Evolutionary conservation across 1,140 invertebrate genomes (phyloP).

Genomic region (Drosophila neocordata): DNA sequence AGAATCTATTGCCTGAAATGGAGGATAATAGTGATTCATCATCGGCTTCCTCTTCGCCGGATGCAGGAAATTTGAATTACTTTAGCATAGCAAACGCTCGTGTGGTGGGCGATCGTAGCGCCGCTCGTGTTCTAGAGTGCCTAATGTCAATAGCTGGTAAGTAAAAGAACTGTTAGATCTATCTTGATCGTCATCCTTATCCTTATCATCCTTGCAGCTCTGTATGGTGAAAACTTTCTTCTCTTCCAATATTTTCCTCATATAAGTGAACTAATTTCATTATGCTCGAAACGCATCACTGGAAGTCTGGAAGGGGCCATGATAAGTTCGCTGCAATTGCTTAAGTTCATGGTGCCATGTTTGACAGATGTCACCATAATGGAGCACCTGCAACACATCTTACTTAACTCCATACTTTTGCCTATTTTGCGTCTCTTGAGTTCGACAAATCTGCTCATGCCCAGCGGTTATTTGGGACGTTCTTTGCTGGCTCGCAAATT

Average conservation of each 20-base stretch:
- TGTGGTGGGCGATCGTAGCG: slow-evolving; percentile 91
- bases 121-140: slow-evolving; percentile 93
- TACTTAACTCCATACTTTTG: slow-evolving; percentile 90
- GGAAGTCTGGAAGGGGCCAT: slow-evolving; percentile 93
- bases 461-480: slow-evolving; percentile 89
- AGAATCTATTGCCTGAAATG: slow-evolving; percentile 86
- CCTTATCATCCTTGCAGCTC: slow-evolving; percentile 40
- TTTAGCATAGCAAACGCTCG: slow-evolving; percentile 85
- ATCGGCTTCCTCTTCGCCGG: slow-evolving; percentile 43
- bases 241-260: slow-evolving; percentile 97
- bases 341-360: slow-evolving; percentile 91
- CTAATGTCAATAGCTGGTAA: slow-evolving; percentile 89
- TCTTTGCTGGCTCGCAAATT: slow-evolving; percentile 90
- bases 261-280: slow-evolving; percentile 91
- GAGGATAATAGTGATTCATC: slow-evolving; percentile 57
- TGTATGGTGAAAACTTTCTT: slow-evolving; percentile 86
- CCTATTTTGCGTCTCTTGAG: slow-evolving; percentile 89
- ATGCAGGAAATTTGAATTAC: slow-evolving; percentile 83
- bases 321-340: slow-evolving; percentile 91
- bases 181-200: background rate
- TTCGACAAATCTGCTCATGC: slow-evolving; percentile 90
- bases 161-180: slow-evolving; percentile 83
- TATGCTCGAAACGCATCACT: slow-evolving; percentile 91
- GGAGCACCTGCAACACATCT: slow-evolving; percentile 91
- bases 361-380: slow-evolving; percentile 93